phyloP scores from a whole-genome alignment of 2,113 vertebrate genomes.

The Ifrita kowaldi region DNA sequence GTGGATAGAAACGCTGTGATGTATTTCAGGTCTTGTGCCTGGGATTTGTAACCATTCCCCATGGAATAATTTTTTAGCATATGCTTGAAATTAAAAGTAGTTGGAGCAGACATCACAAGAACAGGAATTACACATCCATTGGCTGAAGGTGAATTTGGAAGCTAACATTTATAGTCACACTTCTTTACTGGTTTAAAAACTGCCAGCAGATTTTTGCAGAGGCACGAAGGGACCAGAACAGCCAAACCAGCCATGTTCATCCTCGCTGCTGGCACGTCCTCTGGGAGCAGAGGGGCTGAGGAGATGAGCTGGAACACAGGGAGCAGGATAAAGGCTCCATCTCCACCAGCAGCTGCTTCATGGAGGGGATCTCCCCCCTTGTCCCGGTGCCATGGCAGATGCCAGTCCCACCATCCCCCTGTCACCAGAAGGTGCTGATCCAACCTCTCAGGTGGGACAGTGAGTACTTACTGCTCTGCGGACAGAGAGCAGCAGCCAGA shows the following conservation, averaged over 20 bases:
- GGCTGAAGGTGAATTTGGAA: neutral
- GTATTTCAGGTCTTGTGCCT: neutral
- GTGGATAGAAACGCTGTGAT: neutral
- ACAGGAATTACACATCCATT: neutral
- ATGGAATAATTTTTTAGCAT: neutral
- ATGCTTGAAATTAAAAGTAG: neutral
- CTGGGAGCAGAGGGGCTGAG: neutral
- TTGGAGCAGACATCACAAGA: neutral
- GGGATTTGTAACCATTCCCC: neutral
- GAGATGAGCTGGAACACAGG: accelerated
- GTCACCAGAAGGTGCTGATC: neutral
- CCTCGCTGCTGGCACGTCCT: accelerated
- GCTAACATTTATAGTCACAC: neutral
- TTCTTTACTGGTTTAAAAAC: neutral
- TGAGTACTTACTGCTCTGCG: neutral
- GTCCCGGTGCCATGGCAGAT: accelerated
- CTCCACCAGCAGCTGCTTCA: neutral
- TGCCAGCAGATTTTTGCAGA: neutral
- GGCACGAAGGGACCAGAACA: neutral
- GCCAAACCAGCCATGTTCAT: accelerated
- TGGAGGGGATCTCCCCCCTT: accelerated
- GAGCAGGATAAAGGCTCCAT: neutral
- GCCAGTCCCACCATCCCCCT: neutral
- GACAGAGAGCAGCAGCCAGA: neutral
- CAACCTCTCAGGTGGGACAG: neutral